Conservation (phyloP, 2,888 invertebrate species). For the Seira sanloemensis region DNA sequence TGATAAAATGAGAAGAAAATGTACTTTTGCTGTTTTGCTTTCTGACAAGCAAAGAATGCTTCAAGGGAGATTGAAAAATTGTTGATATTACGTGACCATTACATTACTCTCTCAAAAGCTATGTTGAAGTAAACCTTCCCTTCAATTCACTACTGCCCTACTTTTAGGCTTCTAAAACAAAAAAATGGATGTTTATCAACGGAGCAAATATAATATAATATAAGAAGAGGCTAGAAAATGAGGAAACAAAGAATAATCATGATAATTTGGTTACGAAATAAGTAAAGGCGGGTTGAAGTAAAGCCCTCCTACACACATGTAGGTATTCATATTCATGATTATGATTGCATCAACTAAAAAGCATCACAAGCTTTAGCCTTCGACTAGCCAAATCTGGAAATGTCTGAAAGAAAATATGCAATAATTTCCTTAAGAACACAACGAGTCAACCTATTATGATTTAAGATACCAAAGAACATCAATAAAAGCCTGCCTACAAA, state of each 20-base stretch:
- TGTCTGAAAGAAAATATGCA: no score
- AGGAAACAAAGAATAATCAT: conserved; percentile 24
- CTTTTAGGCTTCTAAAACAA: conserved; percentile 16
- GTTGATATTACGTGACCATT: no score
- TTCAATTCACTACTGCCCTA: conserved; percentile 26
- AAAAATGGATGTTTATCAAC: conserved; percentile 38
- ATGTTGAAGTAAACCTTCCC: no score
- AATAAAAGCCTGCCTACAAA: no score
- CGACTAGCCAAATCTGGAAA: conserved; percentile 42
- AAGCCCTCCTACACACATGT: conserved; percentile 35
- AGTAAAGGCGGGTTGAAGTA: conserved; percentile 29
- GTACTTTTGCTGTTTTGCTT: conserved; percentile 32
- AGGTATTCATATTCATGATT: no score
- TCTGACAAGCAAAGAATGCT: conserved; percentile 23
- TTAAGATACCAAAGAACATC: no score
- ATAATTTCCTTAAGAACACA: no score
- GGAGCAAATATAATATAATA: no score
- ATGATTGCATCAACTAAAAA: background rate
- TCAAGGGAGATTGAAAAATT: conserved; percentile 6
- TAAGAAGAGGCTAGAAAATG: no score
- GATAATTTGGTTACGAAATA: conserved; percentile 20
- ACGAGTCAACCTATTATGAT: no score
- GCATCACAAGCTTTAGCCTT: conserved; percentile 31
- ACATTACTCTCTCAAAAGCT: no score
- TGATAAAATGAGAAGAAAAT: conserved; percentile 17